Evolutionary conservation across 2,888 invertebrate genomes (phyloP), one percentile per base, ranked within the genome.

Genomic region (Pachycephus smyrnensis): DNA sequence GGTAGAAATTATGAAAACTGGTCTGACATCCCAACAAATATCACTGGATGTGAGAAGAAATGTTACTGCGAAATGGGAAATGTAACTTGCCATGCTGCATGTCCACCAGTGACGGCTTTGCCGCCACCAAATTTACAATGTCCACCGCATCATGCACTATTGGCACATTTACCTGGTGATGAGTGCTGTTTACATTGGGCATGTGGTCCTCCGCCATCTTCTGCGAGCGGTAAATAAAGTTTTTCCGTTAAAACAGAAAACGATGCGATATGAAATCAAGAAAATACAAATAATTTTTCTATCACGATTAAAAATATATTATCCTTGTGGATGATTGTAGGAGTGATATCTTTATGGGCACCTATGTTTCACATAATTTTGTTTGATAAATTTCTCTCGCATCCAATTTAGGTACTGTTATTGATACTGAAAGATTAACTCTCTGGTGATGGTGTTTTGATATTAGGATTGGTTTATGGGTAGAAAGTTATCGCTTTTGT

Each of bases 1-100:
- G 96, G 95, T 69, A 92, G 94, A 69, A 90, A 87, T 77, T 93
- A 91, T 87, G 90, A 90, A 68, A 97, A 98, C 91, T 97, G 96
- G 95, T 95, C 96, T 78, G 95, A 96, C 86, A 94, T 98, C 73
- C 97, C 98, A 0, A 92, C 94, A 12, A 94, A 95, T 77, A 92
- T 97, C 4, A 96, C 97, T 15, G 96, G 97, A 76, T 98, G 98
- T 88, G 96, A 97, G 82, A 94, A 96, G 84, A 94, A 96, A 84
- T 98, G 98, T 88, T 97, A 95, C 89, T 98, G 98, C 88, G 97
- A 97, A 90, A 95, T 96, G 91, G 97, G 98, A 30, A 96, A 96
- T 83, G 93, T 98, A 31, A 96, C 97, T 81, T 98, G 98, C 87
- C 95, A 96, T 83, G 95, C 95, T 68, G 94, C 95, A 23, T 98